phyloP scores from a whole-genome alignment of 2,797 vertebrate species.

The Sebastiscus albofasciatus region DNA sequence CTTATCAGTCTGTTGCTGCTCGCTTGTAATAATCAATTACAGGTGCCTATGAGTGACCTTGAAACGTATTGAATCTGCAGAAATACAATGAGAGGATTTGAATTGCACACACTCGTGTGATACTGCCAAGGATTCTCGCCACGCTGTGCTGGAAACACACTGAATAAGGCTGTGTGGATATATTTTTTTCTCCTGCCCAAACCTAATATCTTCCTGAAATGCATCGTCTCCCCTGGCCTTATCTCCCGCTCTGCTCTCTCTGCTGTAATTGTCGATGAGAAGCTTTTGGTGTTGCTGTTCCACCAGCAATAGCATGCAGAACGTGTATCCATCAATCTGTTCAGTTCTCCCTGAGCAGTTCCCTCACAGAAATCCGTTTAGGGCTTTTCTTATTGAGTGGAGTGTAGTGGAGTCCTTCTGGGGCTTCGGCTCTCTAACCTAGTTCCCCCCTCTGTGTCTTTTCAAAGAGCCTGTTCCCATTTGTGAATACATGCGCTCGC shows the following conservation, averaged over 20 bases:
- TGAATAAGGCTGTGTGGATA: conserved; percentile 55
- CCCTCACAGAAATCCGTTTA: conserved; percentile 86
- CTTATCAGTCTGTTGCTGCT: conserved; percentile 69
- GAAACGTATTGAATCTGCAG: conserved; percentile 73
- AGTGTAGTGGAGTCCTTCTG: conserved; percentile 84
- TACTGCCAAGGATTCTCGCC: conserved; percentile 60
- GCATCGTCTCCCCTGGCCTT: conserved; percentile 68
- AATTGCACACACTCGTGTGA: conserved; percentile 65
- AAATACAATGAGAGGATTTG: conserved; percentile 78
- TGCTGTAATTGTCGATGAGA: conserved; percentile 85
- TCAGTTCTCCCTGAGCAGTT: conserved; percentile 85
- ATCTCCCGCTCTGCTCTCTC: conserved; percentile 70
- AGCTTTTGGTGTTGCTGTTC: conserved; percentile 79
- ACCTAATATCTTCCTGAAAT: conserved; percentile 78
- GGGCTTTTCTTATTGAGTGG: conserved; percentile 85
- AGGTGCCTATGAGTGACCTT: conserved; percentile 78
- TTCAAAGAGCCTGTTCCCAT: conserved; percentile 84
- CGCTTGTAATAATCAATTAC: conserved; percentile 81
- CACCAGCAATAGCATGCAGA: conserved; percentile 84
- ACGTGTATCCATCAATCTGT: conserved; percentile 88
- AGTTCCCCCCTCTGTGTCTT: conserved; percentile 85
- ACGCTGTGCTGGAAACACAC: conserved; percentile 48
- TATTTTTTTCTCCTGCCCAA: conserved; percentile 61
- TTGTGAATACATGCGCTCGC: conserved; percentile 56
- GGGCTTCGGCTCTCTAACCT: conserved; percentile 84